Evolutionary conservation across 2,888 invertebrate species (phyloP).

Genomic region (Acrobeloides nanus): DNA sequence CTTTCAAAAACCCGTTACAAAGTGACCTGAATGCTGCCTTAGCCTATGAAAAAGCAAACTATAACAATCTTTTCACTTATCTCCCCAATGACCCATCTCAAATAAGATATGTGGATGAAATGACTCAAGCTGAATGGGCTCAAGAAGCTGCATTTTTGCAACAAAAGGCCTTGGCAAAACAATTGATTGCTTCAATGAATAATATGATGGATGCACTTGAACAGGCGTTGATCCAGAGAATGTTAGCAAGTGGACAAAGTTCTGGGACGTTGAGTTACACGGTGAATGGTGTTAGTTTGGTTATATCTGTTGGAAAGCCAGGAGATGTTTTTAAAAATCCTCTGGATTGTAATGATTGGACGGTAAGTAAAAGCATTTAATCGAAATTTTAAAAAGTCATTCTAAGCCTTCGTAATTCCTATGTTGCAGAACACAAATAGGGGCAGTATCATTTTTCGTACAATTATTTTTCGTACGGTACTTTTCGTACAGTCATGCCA

Average conservation of each 20-base stretch:
- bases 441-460: too few relatives aligned
- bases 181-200: not conserved
- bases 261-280: not conserved
- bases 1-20: not conserved
- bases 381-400: too few relatives aligned
- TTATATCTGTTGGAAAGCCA: not conserved
- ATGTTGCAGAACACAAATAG: too few relatives aligned
- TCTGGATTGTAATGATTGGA: not conserved
- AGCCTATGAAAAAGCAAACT: not conserved
- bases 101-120: not conserved
- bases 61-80: not conserved
- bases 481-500: too few relatives aligned
- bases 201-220: not conserved
- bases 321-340: not conserved
- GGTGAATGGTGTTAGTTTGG: not conserved
- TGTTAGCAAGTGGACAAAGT: not conserved
- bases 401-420: too few relatives aligned
- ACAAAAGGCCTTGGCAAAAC: not conserved
- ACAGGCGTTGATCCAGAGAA: not conserved
- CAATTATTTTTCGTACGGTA: too few relatives aligned
- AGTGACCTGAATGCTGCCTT: not conserved
- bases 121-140: not conserved
- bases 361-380: too few relatives aligned
- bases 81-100: not conserved
- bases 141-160: not conserved